These are phyloP conservation scores for Chesias legatella DNA, from an alignment of 2,888 invertebrate species.

Conservation along the genomic window DNA sequence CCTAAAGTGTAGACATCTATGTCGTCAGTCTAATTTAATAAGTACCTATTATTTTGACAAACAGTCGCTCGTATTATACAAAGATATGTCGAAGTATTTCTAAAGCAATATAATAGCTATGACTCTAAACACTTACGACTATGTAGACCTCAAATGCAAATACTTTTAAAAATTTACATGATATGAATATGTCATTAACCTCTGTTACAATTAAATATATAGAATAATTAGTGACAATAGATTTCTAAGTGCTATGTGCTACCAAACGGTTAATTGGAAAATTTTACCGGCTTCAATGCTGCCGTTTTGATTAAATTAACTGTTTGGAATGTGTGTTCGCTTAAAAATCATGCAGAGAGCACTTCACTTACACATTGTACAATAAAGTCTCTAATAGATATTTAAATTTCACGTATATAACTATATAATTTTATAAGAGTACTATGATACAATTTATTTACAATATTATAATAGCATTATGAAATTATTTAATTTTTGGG, in stretches of 20 bases:
- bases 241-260: conserved; percentile 30
- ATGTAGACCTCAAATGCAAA: conserved; percentile 80
- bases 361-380: conserved; percentile 48
- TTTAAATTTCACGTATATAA: conserved; percentile 57
- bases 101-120: conserved; percentile 78
- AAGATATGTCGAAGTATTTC: conserved; percentile 78
- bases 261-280: conserved; percentile 25
- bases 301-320: conserved; percentile 35
- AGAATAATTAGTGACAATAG: conserved; percentile 61
- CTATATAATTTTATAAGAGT: conserved; percentile 56
- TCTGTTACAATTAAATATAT: conserved; percentile 69
- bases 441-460: conserved; percentile 76
- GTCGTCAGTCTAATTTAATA: conserved; percentile 55
- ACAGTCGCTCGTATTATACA: conserved; percentile 69
- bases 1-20: conserved; percentile 38
- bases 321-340: conserved; percentile 72
- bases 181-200: conserved; percentile 80
- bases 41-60: conserved; percentile 42
- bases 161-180: conserved; percentile 79
- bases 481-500: conserved; percentile 79
- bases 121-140: conserved; percentile 77
- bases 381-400: conserved; percentile 38
- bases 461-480: conserved; percentile 70
- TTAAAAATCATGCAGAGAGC: conserved; percentile 75
- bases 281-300: conserved; percentile 16